Evolutionary conservation across 2,797 vertebrate species (phyloP), one percentile per base, ranked within the genome.

Genomic region (Lates japonicus): DNA sequence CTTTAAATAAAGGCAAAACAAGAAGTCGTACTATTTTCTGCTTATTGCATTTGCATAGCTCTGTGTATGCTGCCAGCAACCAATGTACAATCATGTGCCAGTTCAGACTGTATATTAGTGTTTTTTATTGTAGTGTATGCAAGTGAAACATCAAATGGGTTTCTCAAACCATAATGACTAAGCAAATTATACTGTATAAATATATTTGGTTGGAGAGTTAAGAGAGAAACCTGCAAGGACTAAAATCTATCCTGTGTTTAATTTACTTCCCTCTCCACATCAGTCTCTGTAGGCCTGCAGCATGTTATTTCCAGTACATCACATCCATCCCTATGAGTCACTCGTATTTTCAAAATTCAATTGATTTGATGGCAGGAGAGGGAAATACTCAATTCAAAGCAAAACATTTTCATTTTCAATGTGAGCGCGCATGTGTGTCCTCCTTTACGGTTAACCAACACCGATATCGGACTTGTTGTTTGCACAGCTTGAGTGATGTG

Each of bases 401-500:
- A 88, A 92, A 90, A 92, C 86, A 80, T 84, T 88, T 85, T 72
- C 61, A 82, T 87, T 88, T 87, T 84, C 72, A 60, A 57, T 8
- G 37, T 44, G 85, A 70, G n/a, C 41, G 51, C 49, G 78, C 77
- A 57, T 83, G 85, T 76, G 86, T 87, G 78, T 85, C 86, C 86
- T 84, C 82, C 83, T 89, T 85, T 90, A 81, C 78, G 82, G 90
- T 86, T 87, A 87, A 87, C 87, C 86, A 93, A 84, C 91, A 82
- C 76, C 78, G 89, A 92, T 94, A 95, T 94, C 93, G 67, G 91
- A 86, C 84, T 85, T 85, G 84, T 84, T 95, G 93, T 95, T 95
- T 95, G 92, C 91, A 90, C 95, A 95, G 95, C 92, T 95, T 94
- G 94, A 95, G 88, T 94, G 91, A 93, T 90, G 84, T 92, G 90